Conservation (phyloP, 2,888 invertebrate species). For the Molanna angustata region DNA sequence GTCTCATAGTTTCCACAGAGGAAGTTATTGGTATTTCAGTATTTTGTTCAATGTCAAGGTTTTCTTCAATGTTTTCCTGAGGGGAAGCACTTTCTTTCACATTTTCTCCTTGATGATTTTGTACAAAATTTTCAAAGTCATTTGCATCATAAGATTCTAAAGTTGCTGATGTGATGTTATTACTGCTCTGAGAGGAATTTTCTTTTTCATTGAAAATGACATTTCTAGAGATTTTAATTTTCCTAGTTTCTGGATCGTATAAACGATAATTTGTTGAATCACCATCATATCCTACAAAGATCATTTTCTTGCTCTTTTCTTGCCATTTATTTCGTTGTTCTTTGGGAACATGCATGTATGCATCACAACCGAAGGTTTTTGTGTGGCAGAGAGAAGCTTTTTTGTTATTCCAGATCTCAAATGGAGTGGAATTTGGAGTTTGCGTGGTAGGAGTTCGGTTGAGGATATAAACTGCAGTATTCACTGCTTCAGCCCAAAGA, state of each 20-base stretch:
- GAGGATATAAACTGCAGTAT: conserved; percentile 35
- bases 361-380: conserved; percentile 31
- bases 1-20: too few relatives aligned
- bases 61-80: too few relatives aligned
- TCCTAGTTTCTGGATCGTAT: conserved; percentile 30
- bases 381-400: conserved; percentile 31
- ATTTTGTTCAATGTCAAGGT: too few relatives aligned
- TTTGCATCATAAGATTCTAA: too few relatives aligned
- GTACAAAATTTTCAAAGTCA: too few relatives aligned
- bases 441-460: conserved; percentile 31
- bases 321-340: conserved; percentile 24
- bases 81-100: too few relatives aligned
- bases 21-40: too few relatives aligned
- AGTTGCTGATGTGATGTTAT: too few relatives aligned
- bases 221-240: conserved; percentile 33
- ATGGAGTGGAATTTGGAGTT: conserved; percentile 28
- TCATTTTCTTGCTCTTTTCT: conserved; percentile 23
- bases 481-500: conserved; percentile 36
- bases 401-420: conserved; percentile 30
- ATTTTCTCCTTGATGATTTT: too few relatives aligned
- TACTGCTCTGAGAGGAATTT: too few relatives aligned
- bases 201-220: conserved; percentile 32
- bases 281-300: conserved; percentile 26
- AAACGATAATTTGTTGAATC: conserved; percentile 33
- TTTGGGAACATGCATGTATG: conserved; percentile 24